phyloP scores from a whole-genome alignment of 2,797 vertebrate genomes.

The Capromys pilorides region DNA sequence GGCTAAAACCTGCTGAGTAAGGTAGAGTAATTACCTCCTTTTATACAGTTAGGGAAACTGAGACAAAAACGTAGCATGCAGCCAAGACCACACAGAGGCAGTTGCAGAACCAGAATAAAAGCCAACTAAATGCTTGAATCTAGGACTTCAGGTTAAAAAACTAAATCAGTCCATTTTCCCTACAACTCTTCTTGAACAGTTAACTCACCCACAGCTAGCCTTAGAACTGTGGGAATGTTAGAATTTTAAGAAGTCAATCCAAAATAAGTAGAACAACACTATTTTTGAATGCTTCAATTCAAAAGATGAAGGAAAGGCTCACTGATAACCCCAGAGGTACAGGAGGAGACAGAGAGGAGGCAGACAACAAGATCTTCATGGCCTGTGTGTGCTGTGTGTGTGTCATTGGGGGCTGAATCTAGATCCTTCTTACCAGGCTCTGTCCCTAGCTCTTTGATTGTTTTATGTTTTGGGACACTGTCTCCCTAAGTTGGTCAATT shows the following conservation, averaged over 20 bases:
- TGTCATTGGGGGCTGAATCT: neutral
- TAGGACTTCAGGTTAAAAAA: constrained; percentile 25
- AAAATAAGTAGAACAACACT: neutral
- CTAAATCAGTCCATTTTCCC: neutral
- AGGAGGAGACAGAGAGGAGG: neutral
- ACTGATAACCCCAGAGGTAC: neutral
- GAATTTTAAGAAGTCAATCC: neutral
- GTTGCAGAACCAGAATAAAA: neutral
- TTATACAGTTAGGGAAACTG: constrained; percentile 60
- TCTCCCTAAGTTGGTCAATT: neutral
- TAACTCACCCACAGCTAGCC: neutral
- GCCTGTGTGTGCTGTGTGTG: neutral
- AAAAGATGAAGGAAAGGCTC: neutral
- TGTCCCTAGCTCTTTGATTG: neutral
- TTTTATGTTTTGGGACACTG: neutral
- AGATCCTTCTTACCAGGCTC: neutral
- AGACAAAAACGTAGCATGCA: constrained; percentile 18
- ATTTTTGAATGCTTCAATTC: neutral
- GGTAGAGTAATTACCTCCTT: constrained; percentile 43
- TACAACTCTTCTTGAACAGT: neutral
- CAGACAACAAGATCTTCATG: neutral
- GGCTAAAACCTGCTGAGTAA: constrained; percentile 37
- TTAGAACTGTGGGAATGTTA: neutral
- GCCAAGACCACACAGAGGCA: constrained; percentile 61
- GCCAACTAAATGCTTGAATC: neutral